Base-by-base conservation (phyloP, 92 coral and sea anemone species). In the Heliopora coerulea region DNA sequence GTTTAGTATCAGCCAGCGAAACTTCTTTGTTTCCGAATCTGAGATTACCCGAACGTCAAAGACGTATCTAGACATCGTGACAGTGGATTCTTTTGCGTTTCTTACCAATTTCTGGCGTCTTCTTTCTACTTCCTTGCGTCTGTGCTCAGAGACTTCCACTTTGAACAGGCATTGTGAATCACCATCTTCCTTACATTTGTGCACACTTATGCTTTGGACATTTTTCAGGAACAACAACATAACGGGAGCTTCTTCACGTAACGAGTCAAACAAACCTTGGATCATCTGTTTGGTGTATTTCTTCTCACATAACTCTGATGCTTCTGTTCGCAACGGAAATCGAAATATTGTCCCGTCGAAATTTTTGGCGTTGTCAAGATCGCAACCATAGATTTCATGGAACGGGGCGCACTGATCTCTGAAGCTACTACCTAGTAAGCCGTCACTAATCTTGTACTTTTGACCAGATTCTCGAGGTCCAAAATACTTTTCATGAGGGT, bases 401-500 rank as follows among this genome's bases (percentile, higher is more conserved):
- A 59, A 88, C 14, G 92, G 92, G 17, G 20, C 25, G 79, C 78
- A 88, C 74, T 88, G 92, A 42, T 88, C 83, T 15, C 86, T 76
- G 11, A 72, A 56, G 18, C 79, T 56, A 69, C 79, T 78, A 14
- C 10, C 46, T 19, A 49, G 32, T 10, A 30, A 49, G 25, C 48
- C 63, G 4, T 83, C 75, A 25, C 65, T 81, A 61, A 89, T 28
- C n/a, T 50, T 62, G 85, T 84, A 85, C 42, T 61, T 48, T 57
- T 82, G 70, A 4, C 96, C 97, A 9, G 97, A 82, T 21, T 50
- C 59, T 59, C 85, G 56, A 78, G 80, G 83, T 34, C 68, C 69
- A 57, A 91, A 89, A 83, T 82, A 87, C 78, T 86, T 84, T 74
- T 91, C 91, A 54, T 91, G 96, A 0, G 97, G 97, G 56, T 91